Evolutionary conservation across 1,140 invertebrate species (phyloP).

Genomic region (Spodoptera litura): DNA sequence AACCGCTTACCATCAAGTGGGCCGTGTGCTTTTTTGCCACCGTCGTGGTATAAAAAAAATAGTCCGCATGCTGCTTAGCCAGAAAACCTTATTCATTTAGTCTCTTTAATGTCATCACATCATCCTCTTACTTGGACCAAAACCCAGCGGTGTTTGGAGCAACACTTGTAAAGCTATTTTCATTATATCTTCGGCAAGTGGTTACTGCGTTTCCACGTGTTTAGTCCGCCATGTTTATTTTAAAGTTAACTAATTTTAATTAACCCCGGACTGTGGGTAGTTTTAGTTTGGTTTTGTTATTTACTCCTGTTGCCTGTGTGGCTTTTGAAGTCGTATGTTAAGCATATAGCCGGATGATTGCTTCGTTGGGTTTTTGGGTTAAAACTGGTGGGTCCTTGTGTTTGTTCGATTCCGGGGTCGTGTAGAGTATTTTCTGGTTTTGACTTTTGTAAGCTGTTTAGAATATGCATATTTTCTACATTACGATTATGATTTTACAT

Average conservation of each 20-base stretch:
- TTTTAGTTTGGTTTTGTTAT: conserved; percentile 1
- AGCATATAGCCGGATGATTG: neutral
- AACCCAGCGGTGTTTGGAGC: conserved; percentile 39
- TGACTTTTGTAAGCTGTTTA: no score
- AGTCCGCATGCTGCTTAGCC: no score
- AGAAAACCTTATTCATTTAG: no score
- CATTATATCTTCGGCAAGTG: conserved; percentile 57
- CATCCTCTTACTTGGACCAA: conserved; percentile 46
- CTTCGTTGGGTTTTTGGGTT: neutral
- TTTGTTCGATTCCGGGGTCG: no score
- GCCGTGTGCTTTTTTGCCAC: no score
- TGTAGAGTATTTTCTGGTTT: no score
- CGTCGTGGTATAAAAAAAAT: no score
- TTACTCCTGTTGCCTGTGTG: neutral
- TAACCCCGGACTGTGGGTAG: conserved; percentile 16
- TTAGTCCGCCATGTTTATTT: conserved; percentile 34
- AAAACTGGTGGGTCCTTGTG: neutral
- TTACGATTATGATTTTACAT: no score
- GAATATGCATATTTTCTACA: no score
- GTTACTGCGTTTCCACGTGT: conserved; percentile 43
- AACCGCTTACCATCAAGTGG: no score
- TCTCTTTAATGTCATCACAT: neutral
- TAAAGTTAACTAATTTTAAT: conserved; percentile 42
- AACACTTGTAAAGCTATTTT: conserved; percentile 59
- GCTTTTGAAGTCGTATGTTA: neutral